These are phyloP conservation scores for Peribatodes rhomboidaria DNA, from an alignment of 2,888 invertebrate genomes.

Conservation along the genomic window DNA sequence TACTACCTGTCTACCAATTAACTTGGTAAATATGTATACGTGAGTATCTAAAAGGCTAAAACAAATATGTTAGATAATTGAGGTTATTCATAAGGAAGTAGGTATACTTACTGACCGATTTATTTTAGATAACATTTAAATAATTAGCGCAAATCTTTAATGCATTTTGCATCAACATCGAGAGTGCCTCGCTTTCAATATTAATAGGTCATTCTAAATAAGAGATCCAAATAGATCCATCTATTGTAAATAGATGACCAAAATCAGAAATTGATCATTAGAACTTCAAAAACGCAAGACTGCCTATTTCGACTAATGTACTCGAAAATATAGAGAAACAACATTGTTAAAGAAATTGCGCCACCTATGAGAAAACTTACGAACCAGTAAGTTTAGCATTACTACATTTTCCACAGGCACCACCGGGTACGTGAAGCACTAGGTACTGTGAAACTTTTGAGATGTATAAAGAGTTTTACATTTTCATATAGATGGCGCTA, in stretches of 20 bases:
- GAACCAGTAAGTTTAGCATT: not conserved
- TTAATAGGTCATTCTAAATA: too few relatives aligned
- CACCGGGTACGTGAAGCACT: too few relatives aligned
- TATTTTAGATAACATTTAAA: not conserved
- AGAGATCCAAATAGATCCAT: too few relatives aligned
- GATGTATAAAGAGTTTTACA: not conserved
- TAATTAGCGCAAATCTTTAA: too few relatives aligned
- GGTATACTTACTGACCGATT: too few relatives aligned
- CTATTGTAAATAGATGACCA: too few relatives aligned
- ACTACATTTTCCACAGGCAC: too few relatives aligned
- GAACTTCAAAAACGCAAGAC: not conserved
- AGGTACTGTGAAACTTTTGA: not conserved
- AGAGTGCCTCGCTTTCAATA: too few relatives aligned
- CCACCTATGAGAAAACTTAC: conserved; percentile 11
- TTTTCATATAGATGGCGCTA: conserved; percentile 21
- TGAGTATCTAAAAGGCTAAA: not conserved
- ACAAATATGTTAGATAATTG: not conserved
- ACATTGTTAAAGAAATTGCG: not conserved
- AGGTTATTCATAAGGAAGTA: too few relatives aligned
- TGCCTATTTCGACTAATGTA: not conserved
- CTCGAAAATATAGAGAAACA: too few relatives aligned
- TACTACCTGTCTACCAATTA: conserved; percentile 1
- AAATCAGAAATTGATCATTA: too few relatives aligned
- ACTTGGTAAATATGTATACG: not conserved
- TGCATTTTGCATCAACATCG: too few relatives aligned